Evolutionary conservation across 2,113 vertebrate species (phyloP), one percentile per base, ranked within the genome.

Genomic region (Saiga tatarica): DNA sequence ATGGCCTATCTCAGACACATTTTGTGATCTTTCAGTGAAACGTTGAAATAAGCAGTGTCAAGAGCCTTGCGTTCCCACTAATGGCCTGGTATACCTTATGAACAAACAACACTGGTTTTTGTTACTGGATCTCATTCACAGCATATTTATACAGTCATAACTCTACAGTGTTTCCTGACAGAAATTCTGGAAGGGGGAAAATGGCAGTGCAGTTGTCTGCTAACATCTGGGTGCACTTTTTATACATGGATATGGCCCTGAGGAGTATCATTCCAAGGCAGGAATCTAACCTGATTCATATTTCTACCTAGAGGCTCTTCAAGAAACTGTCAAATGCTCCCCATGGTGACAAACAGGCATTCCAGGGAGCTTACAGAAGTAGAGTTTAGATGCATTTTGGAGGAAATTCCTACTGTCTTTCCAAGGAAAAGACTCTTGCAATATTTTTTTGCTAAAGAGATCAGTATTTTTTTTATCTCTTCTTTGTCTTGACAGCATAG

Each of bases 21-120:
- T 84, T 93, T 64, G 42, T 89, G 60, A 83, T 78, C 89, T 88
- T 79, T 82, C 50, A 47, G 78, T 33, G 53, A 82, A 74, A 47
- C 84, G 53, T 94, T 87, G 78, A 88, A 87, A 91, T 64, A 88
- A 96, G 87, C 86, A 6, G 13, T 79, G 79, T 97, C 93, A 92
- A 64, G 71, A 84, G 74, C 57, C 47, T 87, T 87, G 11, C 78
- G 79, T 64, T 96, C 59, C 85, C 39, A 7, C 26, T 93, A 78
- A 96, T 57, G 74, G 91, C 76, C 95, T 96, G 33, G 79, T 94
- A 82, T 93, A 91, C 93, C 95, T 94, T 87, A 94, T 94, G 89
- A 98, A 98, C 97, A 99, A 98, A 98, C 98, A 98, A 19, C 50
- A 96, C 96, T 67, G 13, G 6, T 13, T 96, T 96, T 96, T 89